These are phyloP conservation scores for Nannospalax galili DNA, from an alignment of 2,113 vertebrate genomes.

Conservation along the genomic window DNA sequence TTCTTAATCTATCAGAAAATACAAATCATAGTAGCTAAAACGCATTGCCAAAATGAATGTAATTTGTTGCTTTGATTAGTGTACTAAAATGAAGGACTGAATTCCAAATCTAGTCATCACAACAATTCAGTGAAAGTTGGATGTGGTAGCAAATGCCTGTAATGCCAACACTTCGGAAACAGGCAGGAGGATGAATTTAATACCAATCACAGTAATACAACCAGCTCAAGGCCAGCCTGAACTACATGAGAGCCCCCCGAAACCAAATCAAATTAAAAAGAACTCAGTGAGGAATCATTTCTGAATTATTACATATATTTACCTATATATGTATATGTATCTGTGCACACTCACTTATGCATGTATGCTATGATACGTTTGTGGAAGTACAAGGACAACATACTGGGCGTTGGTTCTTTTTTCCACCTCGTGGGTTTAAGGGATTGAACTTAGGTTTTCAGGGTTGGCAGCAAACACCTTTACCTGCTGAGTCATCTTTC, in stretches of 20 bases:
- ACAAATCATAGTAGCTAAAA: conserved; percentile 34
- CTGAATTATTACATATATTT: conserved; percentile 5
- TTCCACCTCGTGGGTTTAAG: background rate
- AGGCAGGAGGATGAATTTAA: background rate
- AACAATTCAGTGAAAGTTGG: background rate
- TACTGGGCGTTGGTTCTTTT: background rate
- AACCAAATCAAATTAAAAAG: background rate
- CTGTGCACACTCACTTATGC: no score
- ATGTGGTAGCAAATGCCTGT: background rate
- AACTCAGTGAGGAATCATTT: background rate
- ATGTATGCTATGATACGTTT: no score
- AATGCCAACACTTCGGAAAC: no score
- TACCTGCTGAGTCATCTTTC: background rate
- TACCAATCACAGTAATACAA: background rate
- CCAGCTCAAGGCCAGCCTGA: background rate
- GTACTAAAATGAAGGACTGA: background rate
- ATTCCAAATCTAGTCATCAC: conserved; percentile 34
- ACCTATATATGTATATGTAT: no score
- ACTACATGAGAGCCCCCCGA: background rate
- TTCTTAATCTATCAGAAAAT: conserved; percentile 1
- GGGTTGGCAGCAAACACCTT: background rate
- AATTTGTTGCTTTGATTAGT: conserved; percentile 24
- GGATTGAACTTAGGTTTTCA: background rate
- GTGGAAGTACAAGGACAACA: no score
- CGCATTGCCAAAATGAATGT: background rate